Percentiles rank a stretch among this genome's conserved stretches.
These are phyloP conservation scores for Dorcus hopei DNA, from an alignment of 2,888 invertebrate species.

Conservation along the genomic window DNA sequence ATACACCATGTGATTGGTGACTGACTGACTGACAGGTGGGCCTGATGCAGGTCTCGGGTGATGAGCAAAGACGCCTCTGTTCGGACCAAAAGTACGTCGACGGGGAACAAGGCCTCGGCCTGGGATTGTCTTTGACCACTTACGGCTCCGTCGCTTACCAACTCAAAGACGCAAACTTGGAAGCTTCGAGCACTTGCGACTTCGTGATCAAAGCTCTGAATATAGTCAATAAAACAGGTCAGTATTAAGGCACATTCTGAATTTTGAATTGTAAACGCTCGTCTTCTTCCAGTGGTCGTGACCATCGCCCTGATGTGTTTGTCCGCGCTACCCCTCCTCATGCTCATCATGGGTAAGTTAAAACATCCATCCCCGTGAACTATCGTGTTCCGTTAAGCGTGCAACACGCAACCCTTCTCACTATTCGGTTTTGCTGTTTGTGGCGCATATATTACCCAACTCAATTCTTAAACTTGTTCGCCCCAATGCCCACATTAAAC, in stretches of 20 bases:
- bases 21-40: constrained; percentile 42
- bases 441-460: too few species aligned
- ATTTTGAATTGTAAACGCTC: not conserved
- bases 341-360: constrained; percentile 75
- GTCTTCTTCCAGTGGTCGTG: constrained; percentile 62
- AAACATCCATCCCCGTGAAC: not conserved
- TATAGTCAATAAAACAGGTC: constrained; percentile 72
- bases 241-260: constrained; percentile 33
- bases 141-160: constrained; percentile 78
- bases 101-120: constrained; percentile 47
- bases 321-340: constrained; percentile 67
- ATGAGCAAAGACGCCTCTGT: constrained; percentile 68
- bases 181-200: constrained; percentile 70
- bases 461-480: too few species aligned
- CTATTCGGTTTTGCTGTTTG: not conserved
- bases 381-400: not conserved
- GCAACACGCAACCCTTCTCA: constrained; percentile 1
- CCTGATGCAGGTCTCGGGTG: constrained; percentile 64
- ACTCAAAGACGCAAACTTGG: constrained; percentile 74
- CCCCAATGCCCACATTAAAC: too few species aligned
- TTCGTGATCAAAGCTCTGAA: constrained; percentile 69
- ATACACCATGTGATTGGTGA: constrained; percentile 24
- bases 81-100: constrained; percentile 57
- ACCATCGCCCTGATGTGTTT: constrained; percentile 66
- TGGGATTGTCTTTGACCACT: constrained; percentile 56